Base-by-base conservation (phyloP, 2,888 invertebrate species). In the Allophyes oxyacanthae region DNA sequence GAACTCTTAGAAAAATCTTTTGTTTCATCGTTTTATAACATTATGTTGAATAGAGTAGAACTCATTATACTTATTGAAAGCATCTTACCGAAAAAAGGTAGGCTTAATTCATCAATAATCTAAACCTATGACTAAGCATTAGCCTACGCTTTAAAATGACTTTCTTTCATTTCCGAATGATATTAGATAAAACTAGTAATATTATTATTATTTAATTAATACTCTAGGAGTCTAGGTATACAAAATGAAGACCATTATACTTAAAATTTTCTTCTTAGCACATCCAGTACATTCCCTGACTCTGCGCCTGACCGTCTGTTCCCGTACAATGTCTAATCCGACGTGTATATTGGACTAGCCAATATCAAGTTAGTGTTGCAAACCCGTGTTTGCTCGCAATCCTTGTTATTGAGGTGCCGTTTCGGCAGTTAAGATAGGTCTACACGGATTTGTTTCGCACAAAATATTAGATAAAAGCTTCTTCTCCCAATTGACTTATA, bases 321-420 rank as follows among this genome's bases (percentile, higher is more conserved):
- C 81, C 79, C 82, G 78, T 78, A 82, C 78, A 72, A 80, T 75
- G 77, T 81, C 86, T 88, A 88, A 88, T 87, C 85, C 84, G 60
- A 80, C 76, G 78, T 81, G 81, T 85, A 83, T 85, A 87, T 86
- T 83, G 82, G 79, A 81, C 81, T 70, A 81, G 79, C 81, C 89
- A 86, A 87, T 88, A 88, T 89, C 85, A 84, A 86, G 87, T 88
- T 85, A 85, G 84, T 79, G 80, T 82, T 84, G 79, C 82, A 83
- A 80, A 82, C 79, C 77, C 77, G 70, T 78, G 79, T 77, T 82
- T 74, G 59, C 76, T 82, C 77, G 74, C 77, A 81, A 84, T 80
- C 72, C 56, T 72, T 69, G 72, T 81, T 83, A 84, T 82, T 78
- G 78, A 64, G 51, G 53, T 52, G 36, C 48, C 54, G 46, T 59